phyloP scores from a whole-genome alignment of 2,113 vertebrate genomes.

The Aspiorhynchus laticeps region DNA sequence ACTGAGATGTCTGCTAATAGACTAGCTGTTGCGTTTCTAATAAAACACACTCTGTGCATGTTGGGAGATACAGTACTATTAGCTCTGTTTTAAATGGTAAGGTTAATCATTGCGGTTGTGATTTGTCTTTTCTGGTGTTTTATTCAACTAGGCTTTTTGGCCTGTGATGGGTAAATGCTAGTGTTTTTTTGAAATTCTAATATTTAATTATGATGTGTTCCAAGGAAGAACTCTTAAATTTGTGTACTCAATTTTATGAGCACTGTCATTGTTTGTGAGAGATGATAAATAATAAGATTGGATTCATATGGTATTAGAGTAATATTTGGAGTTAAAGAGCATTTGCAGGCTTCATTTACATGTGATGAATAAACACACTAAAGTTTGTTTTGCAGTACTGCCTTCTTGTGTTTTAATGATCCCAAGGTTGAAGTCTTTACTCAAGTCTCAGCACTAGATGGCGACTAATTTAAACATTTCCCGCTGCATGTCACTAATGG shows the following conservation, averaged over 20 bases:
- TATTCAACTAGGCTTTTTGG: slow-evolving; percentile 14
- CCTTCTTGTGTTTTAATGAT: neutral
- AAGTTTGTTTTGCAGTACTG: slow-evolving; percentile 45
- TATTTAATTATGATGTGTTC: slow-evolving; percentile 27
- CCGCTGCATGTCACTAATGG: neutral
- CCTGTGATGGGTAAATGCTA: neutral
- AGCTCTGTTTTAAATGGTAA: neutral
- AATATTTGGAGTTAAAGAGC: slow-evolving; percentile 2
- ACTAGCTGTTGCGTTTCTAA: neutral
- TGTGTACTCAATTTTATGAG: slow-evolving; percentile 28
- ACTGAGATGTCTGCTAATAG: slow-evolving; percentile 16
- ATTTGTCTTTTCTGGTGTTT: slow-evolving; percentile 32
- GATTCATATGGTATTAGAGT: neutral
- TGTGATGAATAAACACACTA: slow-evolving; percentile 60
- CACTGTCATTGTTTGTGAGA: slow-evolving; percentile 35
- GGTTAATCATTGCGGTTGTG: neutral
- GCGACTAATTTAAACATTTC: neutral
- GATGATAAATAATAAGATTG: slow-evolving; percentile 27
- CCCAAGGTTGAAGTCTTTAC: neutral
- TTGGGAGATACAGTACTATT: slow-evolving; percentile 6
- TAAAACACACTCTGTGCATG: neutral
- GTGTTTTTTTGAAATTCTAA: slow-evolving; percentile 20
- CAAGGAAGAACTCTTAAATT: neutral
- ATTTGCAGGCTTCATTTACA: slow-evolving; percentile 51
- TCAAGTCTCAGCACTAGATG: neutral